Percentiles rank a stretch among this genome's conserved stretches.
phyloP scores from a whole-genome alignment of 2,888 invertebrate species.

The Perizoma flavofasciatum region DNA sequence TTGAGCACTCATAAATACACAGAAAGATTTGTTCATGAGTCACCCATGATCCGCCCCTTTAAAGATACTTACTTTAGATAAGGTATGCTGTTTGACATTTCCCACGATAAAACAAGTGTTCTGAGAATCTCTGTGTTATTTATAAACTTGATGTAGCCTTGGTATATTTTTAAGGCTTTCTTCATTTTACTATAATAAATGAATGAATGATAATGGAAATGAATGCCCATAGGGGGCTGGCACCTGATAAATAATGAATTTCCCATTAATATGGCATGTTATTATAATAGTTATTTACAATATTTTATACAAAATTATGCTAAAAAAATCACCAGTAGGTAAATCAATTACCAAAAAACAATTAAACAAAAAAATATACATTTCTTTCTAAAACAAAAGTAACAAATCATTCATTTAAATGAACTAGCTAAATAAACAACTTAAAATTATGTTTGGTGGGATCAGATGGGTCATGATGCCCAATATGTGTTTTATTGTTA shows the following conservation, averaged over 20 bases:
- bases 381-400: conserved; percentile 76
- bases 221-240: no score
- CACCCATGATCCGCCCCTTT: no score
- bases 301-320: conserved; percentile 32
- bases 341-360: conserved; percentile 47
- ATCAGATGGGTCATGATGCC: conserved; percentile 7
- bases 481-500: neutral
- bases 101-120: no score
- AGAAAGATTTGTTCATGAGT: no score
- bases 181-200: no score
- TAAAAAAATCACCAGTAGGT: conserved; percentile 38
- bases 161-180: no score
- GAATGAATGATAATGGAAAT: no score
- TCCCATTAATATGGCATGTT: conserved; percentile 28
- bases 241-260: conserved; percentile 20
- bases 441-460: conserved; percentile 44
- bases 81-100: no score
- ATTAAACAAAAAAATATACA: conserved; percentile 64
- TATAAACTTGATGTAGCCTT: no score
- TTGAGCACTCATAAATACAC: neutral
- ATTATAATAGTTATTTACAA: conserved; percentile 27
- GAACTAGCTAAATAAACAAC: conserved; percentile 62
- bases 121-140: no score
- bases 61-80: no score
- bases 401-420: conserved; percentile 57